Percentiles rank a stretch among this genome's conserved stretches.
Conservation (phyloP, 2,888 invertebrate genomes). For the Erannis defoliaria region DNA sequence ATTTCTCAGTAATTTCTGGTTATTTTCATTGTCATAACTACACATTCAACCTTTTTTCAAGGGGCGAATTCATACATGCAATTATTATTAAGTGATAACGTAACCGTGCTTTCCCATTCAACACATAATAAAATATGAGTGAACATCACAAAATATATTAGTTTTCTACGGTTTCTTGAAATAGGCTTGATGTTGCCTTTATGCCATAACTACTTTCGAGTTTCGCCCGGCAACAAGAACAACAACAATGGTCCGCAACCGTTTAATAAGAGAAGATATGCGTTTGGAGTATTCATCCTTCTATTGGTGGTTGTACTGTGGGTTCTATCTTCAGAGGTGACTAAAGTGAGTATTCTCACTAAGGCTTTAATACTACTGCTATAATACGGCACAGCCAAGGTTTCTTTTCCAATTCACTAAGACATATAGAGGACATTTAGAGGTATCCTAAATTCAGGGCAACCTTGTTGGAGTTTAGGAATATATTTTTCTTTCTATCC, state of each 20-base stretch:
- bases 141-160: conserved; percentile 43
- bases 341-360: conserved; percentile 89
- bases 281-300: conserved; percentile 94
- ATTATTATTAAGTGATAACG: background rate
- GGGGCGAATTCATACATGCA: background rate
- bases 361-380: background rate
- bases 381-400: background rate
- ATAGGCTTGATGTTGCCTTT: conserved; percentile 81
- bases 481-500: no score
- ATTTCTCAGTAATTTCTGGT: conserved; percentile 4
- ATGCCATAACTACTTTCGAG: conserved; percentile 82
- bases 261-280: conserved; percentile 83
- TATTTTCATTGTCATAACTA: conserved; percentile 15
- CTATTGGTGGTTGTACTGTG: conserved; percentile 97
- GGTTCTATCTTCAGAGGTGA: conserved; percentile 98
- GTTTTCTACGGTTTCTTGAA: conserved; percentile 41
- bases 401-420: background rate
- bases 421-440: no score
- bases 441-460: no score
- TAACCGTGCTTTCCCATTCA: background rate
- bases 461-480: no score
- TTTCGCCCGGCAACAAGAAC: conserved; percentile 72
- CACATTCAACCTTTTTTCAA: background rate
- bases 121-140: conserved; percentile 45
- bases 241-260: conserved; percentile 73